Percentiles rank a stretch among this genome's conserved stretches.
Evolutionary conservation across 2,797 vertebrate species (phyloP).

Genomic region (Etheostoma nigrum): DNA sequence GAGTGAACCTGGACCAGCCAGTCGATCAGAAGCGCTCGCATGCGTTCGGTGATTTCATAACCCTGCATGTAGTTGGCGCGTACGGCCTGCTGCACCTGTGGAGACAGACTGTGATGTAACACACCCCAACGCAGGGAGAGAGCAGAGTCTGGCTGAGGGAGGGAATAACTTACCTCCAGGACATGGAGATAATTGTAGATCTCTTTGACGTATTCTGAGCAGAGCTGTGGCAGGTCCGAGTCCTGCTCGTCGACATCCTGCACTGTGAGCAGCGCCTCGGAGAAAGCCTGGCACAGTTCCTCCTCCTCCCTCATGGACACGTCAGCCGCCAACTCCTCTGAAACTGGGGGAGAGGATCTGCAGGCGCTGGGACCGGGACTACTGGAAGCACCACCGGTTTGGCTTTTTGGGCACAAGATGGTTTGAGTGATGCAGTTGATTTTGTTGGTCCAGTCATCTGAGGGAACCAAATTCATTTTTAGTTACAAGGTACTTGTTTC

Average conservation of each 20-base stretch:
- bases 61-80: constrained; percentile 88
- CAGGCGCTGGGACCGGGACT: neutral
- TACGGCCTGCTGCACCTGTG: constrained; percentile 88
- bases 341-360: neutral
- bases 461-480: neutral
- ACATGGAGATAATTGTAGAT: constrained; percentile 91
- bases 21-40: constrained; percentile 93
- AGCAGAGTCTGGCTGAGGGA: fast-evolving
- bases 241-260: constrained; percentile 92
- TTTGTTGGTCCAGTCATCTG: constrained; percentile 69
- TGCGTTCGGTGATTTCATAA: constrained; percentile 88
- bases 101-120: neutral
- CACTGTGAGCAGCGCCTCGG: constrained; percentile 85
- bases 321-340: constrained; percentile 62
- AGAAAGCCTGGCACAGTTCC: constrained; percentile 91
- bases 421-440: constrained; percentile 42
- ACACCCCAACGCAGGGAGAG: fast-evolving
- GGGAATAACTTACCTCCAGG: constrained; percentile 86
- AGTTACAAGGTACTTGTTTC: too few relatives aligned
- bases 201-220: constrained; percentile 93
- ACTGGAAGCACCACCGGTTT: constrained; percentile 18
- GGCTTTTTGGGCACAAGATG: constrained; percentile 41
- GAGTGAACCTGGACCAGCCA: constrained; percentile 97
- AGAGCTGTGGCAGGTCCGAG: constrained; percentile 89
- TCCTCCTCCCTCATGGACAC: constrained; percentile 89